A percentile compares a stretch with the other conserved stretches of the same genome.
phyloP scores from a whole-genome alignment of 2,113 vertebrate species.

The Halichoeres trimaculatus region DNA sequence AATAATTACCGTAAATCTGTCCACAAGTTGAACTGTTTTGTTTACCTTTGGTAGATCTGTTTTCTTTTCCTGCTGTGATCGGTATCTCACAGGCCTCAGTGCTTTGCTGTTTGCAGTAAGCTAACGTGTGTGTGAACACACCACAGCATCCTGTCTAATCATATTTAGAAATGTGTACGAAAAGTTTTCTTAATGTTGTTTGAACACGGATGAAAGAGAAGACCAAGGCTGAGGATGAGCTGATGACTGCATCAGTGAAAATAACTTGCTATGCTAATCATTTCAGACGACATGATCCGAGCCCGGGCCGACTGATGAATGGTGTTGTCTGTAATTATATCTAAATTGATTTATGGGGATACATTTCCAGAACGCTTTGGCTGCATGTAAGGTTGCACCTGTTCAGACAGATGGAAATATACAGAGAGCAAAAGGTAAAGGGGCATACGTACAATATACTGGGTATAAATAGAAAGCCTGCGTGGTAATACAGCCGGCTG shows the following conservation, averaged over 20 bases:
- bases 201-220: constrained; percentile 48
- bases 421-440: constrained; percentile 70
- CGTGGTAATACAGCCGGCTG: constrained; percentile 28
- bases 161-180: constrained; percentile 17
- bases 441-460: constrained; percentile 52
- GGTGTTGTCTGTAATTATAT: constrained; percentile 77
- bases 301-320: constrained; percentile 71
- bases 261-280: constrained; percentile 76
- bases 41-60: too few species aligned
- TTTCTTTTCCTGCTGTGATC: too few species aligned
- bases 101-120: neutral
- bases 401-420: constrained; percentile 67
- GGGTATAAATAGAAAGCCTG: constrained; percentile 48
- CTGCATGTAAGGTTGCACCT: constrained; percentile 71
- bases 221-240: constrained; percentile 28
- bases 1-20: too few species aligned
- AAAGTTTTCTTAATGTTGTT: constrained; percentile 4
- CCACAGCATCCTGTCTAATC: neutral
- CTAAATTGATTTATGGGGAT: constrained; percentile 79
- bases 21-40: too few species aligned
- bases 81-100: neutral
- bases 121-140: constrained; percentile 5
- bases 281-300: constrained; percentile 67
- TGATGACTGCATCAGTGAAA: constrained; percentile 65
- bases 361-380: constrained; percentile 64